These are phyloP conservation scores for Thunnus maccoyii DNA, from an alignment of 2,113 vertebrate genomes.

Conservation along the genomic window DNA sequence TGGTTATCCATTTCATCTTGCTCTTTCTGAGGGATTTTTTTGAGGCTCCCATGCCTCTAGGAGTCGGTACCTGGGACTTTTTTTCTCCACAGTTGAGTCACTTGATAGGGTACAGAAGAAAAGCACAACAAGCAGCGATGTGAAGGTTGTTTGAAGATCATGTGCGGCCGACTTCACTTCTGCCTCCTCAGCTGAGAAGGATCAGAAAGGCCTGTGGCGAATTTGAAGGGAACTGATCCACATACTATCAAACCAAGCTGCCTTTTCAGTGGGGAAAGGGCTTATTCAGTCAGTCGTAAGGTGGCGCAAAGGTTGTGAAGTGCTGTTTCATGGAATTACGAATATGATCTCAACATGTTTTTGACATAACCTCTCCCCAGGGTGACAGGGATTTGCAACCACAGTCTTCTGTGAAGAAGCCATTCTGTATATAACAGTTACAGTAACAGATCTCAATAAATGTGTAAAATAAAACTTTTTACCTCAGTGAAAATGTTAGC, in stretches of 20 bases:
- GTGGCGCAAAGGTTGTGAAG: slow-evolving; percentile 11
- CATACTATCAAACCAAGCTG: slow-evolving; percentile 37
- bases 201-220: slow-evolving; percentile 31
- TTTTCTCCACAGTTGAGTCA: not conserved
- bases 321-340: slow-evolving; percentile 19
- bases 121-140: slow-evolving; percentile 26
- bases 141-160: slow-evolving; percentile 55
- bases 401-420: not conserved
- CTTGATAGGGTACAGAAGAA: slow-evolving; percentile 41
- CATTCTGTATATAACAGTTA: not conserved
- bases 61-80: slow-evolving; percentile 22
- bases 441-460: not conserved
- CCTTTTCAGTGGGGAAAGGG: slow-evolving; percentile 9
- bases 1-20: slow-evolving; percentile 48
- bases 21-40: not conserved
- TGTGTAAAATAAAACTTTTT: not conserved
- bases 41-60: slow-evolving; percentile 8
- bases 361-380: slow-evolving; percentile 13
- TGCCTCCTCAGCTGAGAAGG: slow-evolving; percentile 7
- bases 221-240: slow-evolving; percentile 46
- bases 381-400: slow-evolving; percentile 28
- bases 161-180: slow-evolving; percentile 23
- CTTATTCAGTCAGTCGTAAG: slow-evolving; percentile 21
- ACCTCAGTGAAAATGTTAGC: not conserved
- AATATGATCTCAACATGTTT: slow-evolving; percentile 39